Conservation (phyloP, 2,888 invertebrate species). For the Candidula unifasciata region DNA sequence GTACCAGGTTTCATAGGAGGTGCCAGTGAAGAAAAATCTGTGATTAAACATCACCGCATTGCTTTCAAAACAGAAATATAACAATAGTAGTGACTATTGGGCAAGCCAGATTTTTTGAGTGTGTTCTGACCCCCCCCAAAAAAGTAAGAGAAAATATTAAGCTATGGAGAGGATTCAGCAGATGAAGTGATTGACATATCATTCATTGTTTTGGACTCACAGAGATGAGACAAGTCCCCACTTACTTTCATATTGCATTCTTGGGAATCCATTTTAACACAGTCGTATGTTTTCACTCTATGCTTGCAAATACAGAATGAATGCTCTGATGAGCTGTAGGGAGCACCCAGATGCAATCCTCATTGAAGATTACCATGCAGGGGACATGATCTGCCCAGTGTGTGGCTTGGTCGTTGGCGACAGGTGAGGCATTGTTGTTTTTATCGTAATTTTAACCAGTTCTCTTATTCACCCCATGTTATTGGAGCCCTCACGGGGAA, state of each 20-base stretch:
- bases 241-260: neutral
- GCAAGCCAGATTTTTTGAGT: too few species aligned
- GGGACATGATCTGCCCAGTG: constrained; percentile 99
- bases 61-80: too few species aligned
- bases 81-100: too few species aligned
- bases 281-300: neutral
- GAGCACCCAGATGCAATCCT: constrained; percentile 94
- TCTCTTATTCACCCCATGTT: too few species aligned
- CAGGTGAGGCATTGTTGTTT: constrained; percentile 81
- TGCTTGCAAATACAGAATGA: constrained; percentile 38
- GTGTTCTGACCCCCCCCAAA: too few species aligned
- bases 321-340: constrained; percentile 63
- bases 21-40: too few species aligned
- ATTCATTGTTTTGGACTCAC: neutral
- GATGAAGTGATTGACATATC: too few species aligned
- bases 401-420: constrained; percentile 99
- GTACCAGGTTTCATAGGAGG: too few species aligned
- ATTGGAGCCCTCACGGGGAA: too few species aligned
- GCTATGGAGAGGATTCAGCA: too few species aligned
- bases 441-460: neutral
- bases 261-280: neutral
- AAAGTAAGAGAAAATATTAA: too few species aligned
- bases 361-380: constrained; percentile 98
- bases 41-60: too few species aligned
- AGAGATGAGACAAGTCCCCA: neutral